Evolutionary conservation across 2,113 vertebrate genomes (phyloP), one percentile per base, ranked within the genome.

Genomic region (Butastur rufipennis): DNA sequence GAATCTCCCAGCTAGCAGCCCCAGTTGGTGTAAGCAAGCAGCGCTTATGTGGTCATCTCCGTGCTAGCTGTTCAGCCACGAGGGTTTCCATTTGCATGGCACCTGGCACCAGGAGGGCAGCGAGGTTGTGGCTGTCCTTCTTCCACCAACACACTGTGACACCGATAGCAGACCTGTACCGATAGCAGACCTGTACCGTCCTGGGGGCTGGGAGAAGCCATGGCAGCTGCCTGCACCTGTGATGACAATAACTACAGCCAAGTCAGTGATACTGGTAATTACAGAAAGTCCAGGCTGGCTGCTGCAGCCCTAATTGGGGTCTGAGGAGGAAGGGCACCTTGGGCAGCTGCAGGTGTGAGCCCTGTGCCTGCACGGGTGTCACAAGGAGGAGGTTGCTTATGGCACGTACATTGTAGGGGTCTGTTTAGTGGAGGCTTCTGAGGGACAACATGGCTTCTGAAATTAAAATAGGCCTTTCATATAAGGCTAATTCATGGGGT

Each of bases 31-130:
- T 52, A 8, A 29, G 40, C 6, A 25, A 29, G 29, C 13, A 16
- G 45, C 5, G 1, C 42, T 38, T 11, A 26, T 2, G 1, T 7
- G 22, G 15, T 61, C 25, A 1, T 22, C 42, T 20, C 59, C 0
- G 0, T 40, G 32, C 15, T 12, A 7, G 14, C 55, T 48, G 14
- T 17, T 74, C 53, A 40, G 40, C 36, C 9, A 3, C 1, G 1
- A 21, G 58, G 26, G 9, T 5, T 89, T 27, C 23, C 12, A 3
- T 31, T n/a, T 6, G 16, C 2, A 1, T 32, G 23, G 47, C 25
- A 62, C 21, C 8, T 29, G 9, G 27, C 34, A 11, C 23, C 1
- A 3, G 4, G 16, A 59, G 20, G 21, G 66, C 52, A 31, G 43
- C 0, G 3, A 20, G 42, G 42, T 10, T 38, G 5, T 22, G 65